Percentiles rank a stretch among this genome's conserved stretches.
phyloP scores from a whole-genome alignment of 2,797 vertebrate species.

The Mionectes olivaceus region DNA sequence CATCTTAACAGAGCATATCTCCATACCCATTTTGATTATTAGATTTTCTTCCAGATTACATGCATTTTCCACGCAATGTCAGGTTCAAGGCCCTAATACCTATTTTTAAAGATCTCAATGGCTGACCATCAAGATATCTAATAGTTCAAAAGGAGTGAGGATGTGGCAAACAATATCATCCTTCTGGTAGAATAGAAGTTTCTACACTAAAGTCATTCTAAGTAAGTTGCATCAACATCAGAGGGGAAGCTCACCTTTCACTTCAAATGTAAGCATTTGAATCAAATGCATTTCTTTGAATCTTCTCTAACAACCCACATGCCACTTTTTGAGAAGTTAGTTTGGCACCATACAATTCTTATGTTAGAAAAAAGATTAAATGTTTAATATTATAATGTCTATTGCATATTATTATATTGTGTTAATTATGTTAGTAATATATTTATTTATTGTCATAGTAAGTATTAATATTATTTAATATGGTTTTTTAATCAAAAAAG shows the following conservation, averaged over 20 bases:
- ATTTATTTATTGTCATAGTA: neutral
- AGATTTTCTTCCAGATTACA: neutral
- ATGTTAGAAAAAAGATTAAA: neutral
- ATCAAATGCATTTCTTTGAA: neutral
- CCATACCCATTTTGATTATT: neutral
- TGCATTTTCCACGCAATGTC: neutral
- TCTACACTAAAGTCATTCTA: neutral
- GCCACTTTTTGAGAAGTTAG: neutral
- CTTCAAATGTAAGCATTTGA: neutral
- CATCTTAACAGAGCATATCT: neutral
- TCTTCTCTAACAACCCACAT: neutral
- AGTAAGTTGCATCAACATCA: neutral
- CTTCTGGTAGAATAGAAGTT: neutral
- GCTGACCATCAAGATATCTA: neutral
- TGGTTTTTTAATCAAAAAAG: neutral
- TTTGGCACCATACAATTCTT: neutral
- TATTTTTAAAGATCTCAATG: neutral
- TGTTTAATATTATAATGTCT: neutral
- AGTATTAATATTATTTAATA: neutral
- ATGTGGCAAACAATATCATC: neutral
- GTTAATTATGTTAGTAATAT: neutral
- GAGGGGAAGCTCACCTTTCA: neutral
- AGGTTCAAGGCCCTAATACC: neutral
- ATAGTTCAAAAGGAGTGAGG: neutral
- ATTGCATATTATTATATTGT: neutral